Conservation (phyloP, 2,888 invertebrate species). For the Megalurothrips usitatus region DNA sequence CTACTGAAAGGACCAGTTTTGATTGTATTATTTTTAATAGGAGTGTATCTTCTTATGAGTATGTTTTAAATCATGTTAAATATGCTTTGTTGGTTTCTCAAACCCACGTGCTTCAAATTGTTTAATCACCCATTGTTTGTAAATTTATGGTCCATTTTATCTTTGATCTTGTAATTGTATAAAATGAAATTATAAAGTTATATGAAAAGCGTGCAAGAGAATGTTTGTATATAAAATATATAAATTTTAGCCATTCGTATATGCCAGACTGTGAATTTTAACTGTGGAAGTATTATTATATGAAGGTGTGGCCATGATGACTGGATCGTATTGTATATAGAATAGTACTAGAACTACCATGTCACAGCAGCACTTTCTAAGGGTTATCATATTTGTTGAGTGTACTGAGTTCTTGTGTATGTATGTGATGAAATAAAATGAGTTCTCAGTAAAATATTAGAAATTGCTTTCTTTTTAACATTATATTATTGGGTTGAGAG, state of each 20-base stretch:
- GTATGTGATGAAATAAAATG: slow-evolving; percentile 3
- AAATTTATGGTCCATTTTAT: slow-evolving; percentile 9
- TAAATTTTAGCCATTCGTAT: slow-evolving; percentile 1
- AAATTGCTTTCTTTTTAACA: not conserved
- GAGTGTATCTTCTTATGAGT: not conserved
- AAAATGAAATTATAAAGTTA: slow-evolving; percentile 13
- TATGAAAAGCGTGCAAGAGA: not conserved
- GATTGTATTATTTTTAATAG: slow-evolving; percentile 9
- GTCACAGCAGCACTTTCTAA: slow-evolving; percentile 6
- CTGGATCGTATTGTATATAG: slow-evolving; percentile 17
- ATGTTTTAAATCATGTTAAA: slow-evolving; percentile 18
- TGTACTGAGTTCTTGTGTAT: not conserved
- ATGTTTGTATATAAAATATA: slow-evolving; percentile 8
- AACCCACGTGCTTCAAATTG: slow-evolving; percentile 21
- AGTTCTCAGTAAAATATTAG: not conserved
- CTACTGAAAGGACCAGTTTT: slow-evolving; percentile 20
- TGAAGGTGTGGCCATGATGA: slow-evolving; percentile 11
- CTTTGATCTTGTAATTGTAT: not conserved
- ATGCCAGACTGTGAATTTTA: not conserved
- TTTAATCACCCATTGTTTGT: slow-evolving; percentile 1
- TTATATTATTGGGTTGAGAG: not conserved
- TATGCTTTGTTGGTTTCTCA: slow-evolving; percentile 25
- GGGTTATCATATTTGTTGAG: not conserved
- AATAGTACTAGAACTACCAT: slow-evolving; percentile 1
- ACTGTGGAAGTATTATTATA: not conserved